Base-by-base conservation (phyloP, 2,797 vertebrate species). In the Sebastes iracundus region DNA sequence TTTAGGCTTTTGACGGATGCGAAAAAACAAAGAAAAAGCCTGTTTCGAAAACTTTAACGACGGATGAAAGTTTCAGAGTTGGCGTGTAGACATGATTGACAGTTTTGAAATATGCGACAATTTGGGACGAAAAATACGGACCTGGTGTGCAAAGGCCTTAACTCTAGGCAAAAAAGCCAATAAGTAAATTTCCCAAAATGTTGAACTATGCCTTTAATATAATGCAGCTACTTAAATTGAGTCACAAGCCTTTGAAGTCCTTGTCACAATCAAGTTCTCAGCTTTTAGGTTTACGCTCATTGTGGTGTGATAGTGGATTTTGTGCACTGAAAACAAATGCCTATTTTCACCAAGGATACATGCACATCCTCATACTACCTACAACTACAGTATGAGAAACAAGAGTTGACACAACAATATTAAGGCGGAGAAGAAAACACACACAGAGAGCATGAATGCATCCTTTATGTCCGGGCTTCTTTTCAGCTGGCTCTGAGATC, bases 401-500 rank as follows among this genome's bases (percentile, higher is more conserved):
- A 30, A 62, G 23, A 30, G n/a, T 77, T 59, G 62, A 30, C 30
- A 32, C 33, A 25, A 32, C 13, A 53, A 13, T n/a, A 68, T 58
- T 20, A 69, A 33, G 9, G 61, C 2, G 0, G 25, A 3, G 9
- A 55, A 55, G 58, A 52, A 82, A 67, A 64, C 64, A 72, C 64
- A 72, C 71, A 75, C 23, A 61, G 25, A 27, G n/a, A 42, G 62
- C 33, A 23, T 22, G 58, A 73, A 80, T 3, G 55, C 7, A 35
- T 75, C 64, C 73, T 77, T 76, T 38, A n/a, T 71, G 63, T 79
- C 33, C 25, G 2, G 5, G 56, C 70, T 46, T 80, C 49, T 56
- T 66, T 81, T 77, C 55, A 62, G 68, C 33, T 27, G 62, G 62
- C 55, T 77, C 59, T 22, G 35, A 83, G 75, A 75, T 82, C 77